phyloP scores from a whole-genome alignment of 2,888 invertebrate species.

The Cryptocephalus moraei region DNA sequence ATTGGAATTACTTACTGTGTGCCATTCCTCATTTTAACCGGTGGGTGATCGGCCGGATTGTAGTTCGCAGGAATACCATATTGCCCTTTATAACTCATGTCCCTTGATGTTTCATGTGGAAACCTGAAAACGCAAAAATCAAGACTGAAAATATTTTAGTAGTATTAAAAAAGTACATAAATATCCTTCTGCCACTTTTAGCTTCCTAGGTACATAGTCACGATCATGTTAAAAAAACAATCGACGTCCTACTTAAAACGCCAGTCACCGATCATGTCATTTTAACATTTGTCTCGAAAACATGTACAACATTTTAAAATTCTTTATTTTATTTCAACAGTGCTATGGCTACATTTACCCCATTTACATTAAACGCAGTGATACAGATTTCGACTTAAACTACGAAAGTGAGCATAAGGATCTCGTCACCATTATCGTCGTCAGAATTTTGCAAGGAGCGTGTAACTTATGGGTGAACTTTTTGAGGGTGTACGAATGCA shows the following conservation, averaged over 20 bases:
- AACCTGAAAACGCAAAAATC: neutral
- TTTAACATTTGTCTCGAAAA: no score
- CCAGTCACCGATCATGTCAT: no score
- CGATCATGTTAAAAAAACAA: no score
- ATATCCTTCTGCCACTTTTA: no score
- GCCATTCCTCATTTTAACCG: slow-evolving; percentile 23
- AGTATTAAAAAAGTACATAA: no score
- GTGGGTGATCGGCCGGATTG: slow-evolving; percentile 25
- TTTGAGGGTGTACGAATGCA: slow-evolving; percentile 16
- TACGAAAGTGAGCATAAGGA: slow-evolving; percentile 11
- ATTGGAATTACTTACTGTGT: slow-evolving; percentile 18
- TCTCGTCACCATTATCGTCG: slow-evolving; percentile 10
- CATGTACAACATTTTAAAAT: no score
- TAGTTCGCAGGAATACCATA: slow-evolving; percentile 24
- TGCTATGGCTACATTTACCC: slow-evolving; percentile 13
- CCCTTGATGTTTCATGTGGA: slow-evolving; percentile 8
- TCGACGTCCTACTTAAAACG: no score
- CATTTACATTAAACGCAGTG: slow-evolving; percentile 6
- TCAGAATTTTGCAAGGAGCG: slow-evolving; percentile 13
- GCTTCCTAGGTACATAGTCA: no score
- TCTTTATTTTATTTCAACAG: slow-evolving; percentile 1
- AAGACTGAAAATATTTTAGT: no score
- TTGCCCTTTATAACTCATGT: slow-evolving; percentile 8
- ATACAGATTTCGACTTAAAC: neutral
- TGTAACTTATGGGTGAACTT: slow-evolving; percentile 16